Evolutionary conservation across 2,113 vertebrate species (phyloP).

Genomic region (Brachirus orientalis): DNA sequence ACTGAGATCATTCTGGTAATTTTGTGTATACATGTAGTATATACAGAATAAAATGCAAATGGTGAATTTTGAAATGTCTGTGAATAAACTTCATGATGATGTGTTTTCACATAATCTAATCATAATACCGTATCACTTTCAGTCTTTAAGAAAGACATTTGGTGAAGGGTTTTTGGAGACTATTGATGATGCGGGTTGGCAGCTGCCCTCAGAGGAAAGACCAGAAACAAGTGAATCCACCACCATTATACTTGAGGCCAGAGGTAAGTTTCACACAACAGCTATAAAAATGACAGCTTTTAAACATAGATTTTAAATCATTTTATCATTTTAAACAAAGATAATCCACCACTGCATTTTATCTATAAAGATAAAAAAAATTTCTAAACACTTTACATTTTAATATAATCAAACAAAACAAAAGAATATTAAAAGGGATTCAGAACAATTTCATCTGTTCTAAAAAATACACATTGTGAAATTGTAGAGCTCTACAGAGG

Average conservation of each 20-base stretch:
- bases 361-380: not conserved
- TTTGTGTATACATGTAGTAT: not conserved
- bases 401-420: not conserved
- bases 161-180: constrained; percentile 70
- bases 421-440: not conserved
- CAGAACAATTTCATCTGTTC: too few species aligned
- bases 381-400: not conserved
- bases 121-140: not conserved
- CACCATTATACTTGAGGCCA: constrained; percentile 67
- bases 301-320: too few species aligned
- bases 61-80: not conserved
- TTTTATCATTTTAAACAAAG: too few species aligned
- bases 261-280: constrained; percentile 74
- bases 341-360: too few species aligned
- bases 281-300: not conserved
- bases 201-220: constrained; percentile 52
- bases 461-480: not conserved
- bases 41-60: too few species aligned
- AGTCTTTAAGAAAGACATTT: constrained; percentile 78
- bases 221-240: constrained; percentile 65
- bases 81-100: not conserved
- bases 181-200: constrained; percentile 47
- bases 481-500: constrained; percentile 79
- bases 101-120: not conserved
- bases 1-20: constrained; percentile 76